Percentiles rank a stretch among this genome's conserved stretches.
Conservation (phyloP, 2,888 invertebrate genomes). For the Camponotus fellah region DNA sequence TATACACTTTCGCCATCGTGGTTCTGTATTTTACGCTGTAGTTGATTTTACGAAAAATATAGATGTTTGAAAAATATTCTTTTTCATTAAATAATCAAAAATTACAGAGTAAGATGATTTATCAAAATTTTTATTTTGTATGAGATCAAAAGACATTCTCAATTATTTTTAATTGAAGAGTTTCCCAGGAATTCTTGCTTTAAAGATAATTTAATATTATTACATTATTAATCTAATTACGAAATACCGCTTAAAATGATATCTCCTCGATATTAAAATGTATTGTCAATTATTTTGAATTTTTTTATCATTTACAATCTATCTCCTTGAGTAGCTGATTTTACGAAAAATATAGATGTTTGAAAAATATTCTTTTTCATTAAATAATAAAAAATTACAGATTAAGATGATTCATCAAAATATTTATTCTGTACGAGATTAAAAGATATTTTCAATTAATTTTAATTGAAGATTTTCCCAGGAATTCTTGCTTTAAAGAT, state of each 20-base stretch:
- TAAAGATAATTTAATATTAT: neutral
- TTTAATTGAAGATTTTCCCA: neutral
- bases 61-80: neutral
- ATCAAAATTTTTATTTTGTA: neutral
- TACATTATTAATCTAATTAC: neutral
- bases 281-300: neutral
- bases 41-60: neutral
- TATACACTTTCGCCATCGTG: neutral
- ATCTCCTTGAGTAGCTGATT: neutral
- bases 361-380: neutral
- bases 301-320: neutral
- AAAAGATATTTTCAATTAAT: neutral
- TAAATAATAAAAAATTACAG: conserved; percentile 1
- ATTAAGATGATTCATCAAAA: neutral
- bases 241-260: neutral
- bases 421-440: neutral
- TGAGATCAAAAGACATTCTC: neutral
- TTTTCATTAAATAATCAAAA: neutral
- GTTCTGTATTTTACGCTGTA: neutral
- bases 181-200: neutral
- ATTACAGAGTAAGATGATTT: neutral
- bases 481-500: neutral
- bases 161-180: neutral
- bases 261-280: neutral
- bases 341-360: neutral